A percentile compares a stretch with the other conserved stretches of the same genome.
Conservation (phyloP, 2,113 vertebrate species). For the Cyprinodon tularosa region DNA sequence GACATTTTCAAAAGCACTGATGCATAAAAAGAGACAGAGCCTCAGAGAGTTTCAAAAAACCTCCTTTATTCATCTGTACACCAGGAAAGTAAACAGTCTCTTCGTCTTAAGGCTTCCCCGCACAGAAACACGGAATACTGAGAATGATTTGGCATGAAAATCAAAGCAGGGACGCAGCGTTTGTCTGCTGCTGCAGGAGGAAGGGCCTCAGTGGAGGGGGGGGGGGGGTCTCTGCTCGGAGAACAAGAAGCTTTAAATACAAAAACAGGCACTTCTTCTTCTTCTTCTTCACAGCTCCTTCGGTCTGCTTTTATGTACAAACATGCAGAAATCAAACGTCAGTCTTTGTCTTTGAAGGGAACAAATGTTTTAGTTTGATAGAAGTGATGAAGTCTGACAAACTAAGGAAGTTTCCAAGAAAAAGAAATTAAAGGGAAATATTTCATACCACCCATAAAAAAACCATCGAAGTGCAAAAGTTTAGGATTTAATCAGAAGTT, state of each 20-base stretch:
- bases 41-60: neutral
- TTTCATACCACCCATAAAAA: neutral
- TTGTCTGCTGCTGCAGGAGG: constrained; percentile 27
- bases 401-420: neutral
- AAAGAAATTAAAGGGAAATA: too few species aligned
- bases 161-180: constrained; percentile 5
- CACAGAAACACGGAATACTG: constrained; percentile 40
- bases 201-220: constrained; percentile 7
- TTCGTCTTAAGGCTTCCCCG: constrained; percentile 6
- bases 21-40: neutral
- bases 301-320: neutral
- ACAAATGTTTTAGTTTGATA: neutral
- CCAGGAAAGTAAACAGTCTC: constrained; percentile 11
- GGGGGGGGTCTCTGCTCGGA: constrained; percentile 25
- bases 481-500: neutral
- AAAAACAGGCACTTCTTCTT: constrained; percentile 45
- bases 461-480: too few species aligned
- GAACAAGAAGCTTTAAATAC: constrained; percentile 8
- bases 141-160: constrained; percentile 48
- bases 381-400: constrained; percentile 1
- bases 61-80: constrained; percentile 15
- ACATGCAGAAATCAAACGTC: neutral
- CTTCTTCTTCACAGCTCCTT: neutral
- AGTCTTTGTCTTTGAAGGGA: neutral
- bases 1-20: too few species aligned